Conservation (phyloP, 2,113 vertebrate species). For the Carlito syrichta region DNA sequence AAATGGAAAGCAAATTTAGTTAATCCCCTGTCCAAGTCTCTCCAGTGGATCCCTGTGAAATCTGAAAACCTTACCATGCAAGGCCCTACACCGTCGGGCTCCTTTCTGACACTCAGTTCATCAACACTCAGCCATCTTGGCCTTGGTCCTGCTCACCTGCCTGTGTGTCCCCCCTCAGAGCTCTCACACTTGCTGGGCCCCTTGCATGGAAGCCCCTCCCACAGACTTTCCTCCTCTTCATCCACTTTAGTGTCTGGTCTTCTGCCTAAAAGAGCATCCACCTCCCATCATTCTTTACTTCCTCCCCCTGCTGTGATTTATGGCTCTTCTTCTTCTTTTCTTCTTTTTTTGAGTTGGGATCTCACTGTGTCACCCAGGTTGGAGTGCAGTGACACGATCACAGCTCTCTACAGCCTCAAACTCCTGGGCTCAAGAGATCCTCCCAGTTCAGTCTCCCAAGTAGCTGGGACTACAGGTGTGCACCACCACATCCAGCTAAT, state of each 20-base stretch:
- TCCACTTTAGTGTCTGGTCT: background rate
- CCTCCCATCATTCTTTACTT: background rate
- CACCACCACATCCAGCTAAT: too few relatives aligned
- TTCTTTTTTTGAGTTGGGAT: too few relatives aligned
- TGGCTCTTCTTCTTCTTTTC: background rate
- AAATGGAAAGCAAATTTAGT: background rate
- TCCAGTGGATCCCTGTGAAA: background rate
- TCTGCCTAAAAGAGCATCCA: background rate
- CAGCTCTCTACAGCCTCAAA: too few relatives aligned
- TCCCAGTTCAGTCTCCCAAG: too few relatives aligned
- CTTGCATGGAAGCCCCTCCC: background rate
- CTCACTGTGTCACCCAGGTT: too few relatives aligned
- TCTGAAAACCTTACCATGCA: background rate
- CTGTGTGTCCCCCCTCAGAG: accelerated
- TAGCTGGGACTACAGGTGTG: too few relatives aligned
- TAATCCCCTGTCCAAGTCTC: background rate
- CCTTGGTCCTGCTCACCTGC: background rate
- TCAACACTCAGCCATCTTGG: background rate
- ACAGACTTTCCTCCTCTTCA: background rate
- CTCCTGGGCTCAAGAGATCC: too few relatives aligned
- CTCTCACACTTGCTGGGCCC: background rate
- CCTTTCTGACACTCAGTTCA: accelerated
- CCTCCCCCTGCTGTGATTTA: background rate
- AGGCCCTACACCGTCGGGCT: background rate
- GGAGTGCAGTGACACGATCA: too few relatives aligned